Evolutionary conservation across 1,140 invertebrate species (phyloP), one percentile per base, ranked within the genome.

Genomic region (Hestina assimilis): DNA sequence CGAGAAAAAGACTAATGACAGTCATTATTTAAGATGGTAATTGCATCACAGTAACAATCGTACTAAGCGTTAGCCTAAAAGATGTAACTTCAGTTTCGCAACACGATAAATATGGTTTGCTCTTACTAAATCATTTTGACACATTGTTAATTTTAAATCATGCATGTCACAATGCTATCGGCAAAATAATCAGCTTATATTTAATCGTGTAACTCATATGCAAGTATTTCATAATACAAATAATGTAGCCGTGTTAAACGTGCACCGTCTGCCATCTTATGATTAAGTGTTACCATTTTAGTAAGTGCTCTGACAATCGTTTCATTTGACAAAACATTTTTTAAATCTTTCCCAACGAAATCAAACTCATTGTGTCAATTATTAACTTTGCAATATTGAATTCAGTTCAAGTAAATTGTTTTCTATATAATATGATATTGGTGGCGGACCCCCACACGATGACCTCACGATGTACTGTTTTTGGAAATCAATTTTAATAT

Each of bases 271-370:
- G 55, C 33, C 62, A 57, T 65, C 59, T 69, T 68, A 66, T 75
- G 64, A 76, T 70, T 57, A 73, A 73, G 69, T 72, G 51, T 59
- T 74, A 46, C 73, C 72, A 72, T 79, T 76, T 74, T 63, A 54
- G 65, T 62, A 48, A 67, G 53, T 54, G 55, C 26, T 60, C 60
- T 64, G 46, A 63, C 51, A 65, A 67, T 66, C 19, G 46, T 48
- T 45, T 38, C 21, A 51, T 33, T 56, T 41, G 47, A 38, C 38
- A 45, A 38, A 7, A 9, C 8, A 29, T 33, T 23, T 23, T 26
- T 45, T 33, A n/a, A n/a, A 40, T 40, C 3, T 15, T 26, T 40
- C 31, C 8, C 33, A 51, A 51, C 26, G 9, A 24, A 17, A 51
- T 19, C 26, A 12, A 40, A 17, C 3, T 17, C 20, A 20, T 50